These are phyloP conservation scores for Botrylloides violaceus DNA, from an alignment of 23 tunicate genomes.

Conservation along the genomic window DNA sequence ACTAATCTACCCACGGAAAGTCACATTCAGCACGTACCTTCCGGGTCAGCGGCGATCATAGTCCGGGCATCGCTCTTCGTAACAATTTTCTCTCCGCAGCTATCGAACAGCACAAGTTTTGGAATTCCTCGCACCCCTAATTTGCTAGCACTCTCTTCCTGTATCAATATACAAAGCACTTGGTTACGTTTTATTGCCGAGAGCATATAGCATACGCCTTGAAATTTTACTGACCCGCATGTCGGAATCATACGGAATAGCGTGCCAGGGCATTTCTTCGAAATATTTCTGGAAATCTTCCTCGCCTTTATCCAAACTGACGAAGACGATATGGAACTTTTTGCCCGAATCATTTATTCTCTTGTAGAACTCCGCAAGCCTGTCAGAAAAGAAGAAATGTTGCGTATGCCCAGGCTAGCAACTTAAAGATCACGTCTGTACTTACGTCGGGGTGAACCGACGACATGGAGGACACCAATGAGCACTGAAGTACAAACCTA, in stretches of 20 bases:
- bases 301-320: not conserved
- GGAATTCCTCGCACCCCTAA: not conserved
- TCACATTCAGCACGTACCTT: no score
- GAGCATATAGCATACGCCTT: not conserved
- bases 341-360: not conserved
- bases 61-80: not conserved
- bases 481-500: conserved; percentile 13
- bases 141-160: not conserved
- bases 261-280: conserved; percentile 10
- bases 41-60: not conserved
- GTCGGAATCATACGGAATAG: not conserved
- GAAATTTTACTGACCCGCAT: not conserved
- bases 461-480: conserved; percentile 16
- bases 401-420: no score
- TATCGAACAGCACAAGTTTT: not conserved
- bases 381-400: conserved; percentile 1
- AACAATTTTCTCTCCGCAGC: not conserved
- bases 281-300: not conserved
- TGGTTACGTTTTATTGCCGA: no score
- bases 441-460: not conserved
- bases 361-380: conserved; percentile 13
- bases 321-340: not conserved
- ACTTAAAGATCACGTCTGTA: no score
- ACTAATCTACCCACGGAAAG: no score
- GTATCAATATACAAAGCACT: no score